A percentile compares a stretch with the other conserved stretches of the same genome.
phyloP scores from a whole-genome alignment of 2,113 vertebrate species.

The Clupea harengus region DNA sequence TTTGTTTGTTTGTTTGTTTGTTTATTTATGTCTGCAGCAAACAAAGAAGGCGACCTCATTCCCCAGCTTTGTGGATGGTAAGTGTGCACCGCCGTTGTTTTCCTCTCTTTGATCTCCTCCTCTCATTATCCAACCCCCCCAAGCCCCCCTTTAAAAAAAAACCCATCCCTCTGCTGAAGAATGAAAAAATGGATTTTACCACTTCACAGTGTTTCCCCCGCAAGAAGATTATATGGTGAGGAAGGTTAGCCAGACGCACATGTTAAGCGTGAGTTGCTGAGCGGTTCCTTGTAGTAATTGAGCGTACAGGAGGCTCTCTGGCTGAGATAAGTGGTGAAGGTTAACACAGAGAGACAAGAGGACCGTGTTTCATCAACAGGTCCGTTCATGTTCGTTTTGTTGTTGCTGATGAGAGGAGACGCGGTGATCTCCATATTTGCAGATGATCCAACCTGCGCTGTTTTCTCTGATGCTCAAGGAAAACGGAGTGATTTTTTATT shows the following conservation, averaged over 20 bases:
- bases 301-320: neutral
- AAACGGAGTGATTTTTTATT: neutral
- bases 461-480: neutral
- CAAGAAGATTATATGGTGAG: neutral
- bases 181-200: too few species aligned
- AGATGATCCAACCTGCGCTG: neutral
- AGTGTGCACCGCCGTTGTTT: conserved; percentile 58
- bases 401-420: neutral
- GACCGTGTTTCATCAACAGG: neutral
- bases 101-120: conserved; percentile 19
- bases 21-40: conserved; percentile 70
- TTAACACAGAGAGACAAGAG: neutral
- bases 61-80: conserved; percentile 98
- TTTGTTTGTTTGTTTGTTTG: conserved; percentile 24
- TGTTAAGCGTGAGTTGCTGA: too few species aligned
- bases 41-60: conserved; percentile 92
- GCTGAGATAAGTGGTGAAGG: neutral
- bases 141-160: neutral
- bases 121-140: neutral
- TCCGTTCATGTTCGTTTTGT: neutral
- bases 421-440: too few species aligned
- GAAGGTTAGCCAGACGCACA: too few species aligned
- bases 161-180: too few species aligned
- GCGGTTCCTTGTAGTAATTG: too few species aligned
- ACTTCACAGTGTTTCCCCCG: too few species aligned